Conservation (phyloP, 2,797 vertebrate genomes). For the Ceryle rudis region DNA sequence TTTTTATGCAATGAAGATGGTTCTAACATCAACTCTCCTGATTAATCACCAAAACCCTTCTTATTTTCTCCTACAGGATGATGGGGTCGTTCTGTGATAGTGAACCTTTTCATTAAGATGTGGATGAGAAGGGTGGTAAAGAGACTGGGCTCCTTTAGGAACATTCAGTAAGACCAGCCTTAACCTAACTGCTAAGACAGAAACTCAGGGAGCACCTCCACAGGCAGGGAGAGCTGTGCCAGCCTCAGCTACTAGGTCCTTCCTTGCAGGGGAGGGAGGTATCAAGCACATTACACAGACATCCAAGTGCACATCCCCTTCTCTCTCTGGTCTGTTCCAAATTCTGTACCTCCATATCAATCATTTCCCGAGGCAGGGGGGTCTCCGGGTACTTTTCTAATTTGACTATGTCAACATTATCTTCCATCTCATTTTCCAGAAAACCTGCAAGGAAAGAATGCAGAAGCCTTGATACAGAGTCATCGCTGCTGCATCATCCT, state of each 20-base stretch:
- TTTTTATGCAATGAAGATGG: neutral
- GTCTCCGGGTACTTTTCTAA: constrained; percentile 76
- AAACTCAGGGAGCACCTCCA: fast-evolving
- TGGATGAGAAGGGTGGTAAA: neutral
- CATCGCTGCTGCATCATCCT: neutral
- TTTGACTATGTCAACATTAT: constrained; percentile 45
- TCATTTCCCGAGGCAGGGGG: constrained; percentile 82
- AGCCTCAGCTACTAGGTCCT: neutral
- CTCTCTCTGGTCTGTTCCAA: neutral
- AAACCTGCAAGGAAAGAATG: constrained; percentile 74
- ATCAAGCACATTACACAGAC: neutral
- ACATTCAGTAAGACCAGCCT: neutral
- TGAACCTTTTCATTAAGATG: neutral
- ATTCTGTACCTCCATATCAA: constrained; percentile 80
- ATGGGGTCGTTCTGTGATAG: neutral
- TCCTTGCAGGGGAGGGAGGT: neutral
- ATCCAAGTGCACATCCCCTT: fast-evolving
- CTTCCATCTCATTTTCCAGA: constrained; percentile 82
- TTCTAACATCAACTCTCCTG: neutral
- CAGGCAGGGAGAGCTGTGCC: neutral
- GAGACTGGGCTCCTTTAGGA: neutral
- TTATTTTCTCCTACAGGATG: neutral
- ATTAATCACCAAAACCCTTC: neutral
- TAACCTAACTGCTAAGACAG: neutral
- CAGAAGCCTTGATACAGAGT: neutral